Percentiles rank a stretch among this genome's conserved stretches.
phyloP scores from a whole-genome alignment of 2,113 vertebrate species.

The Chaenogobius annularis region DNA sequence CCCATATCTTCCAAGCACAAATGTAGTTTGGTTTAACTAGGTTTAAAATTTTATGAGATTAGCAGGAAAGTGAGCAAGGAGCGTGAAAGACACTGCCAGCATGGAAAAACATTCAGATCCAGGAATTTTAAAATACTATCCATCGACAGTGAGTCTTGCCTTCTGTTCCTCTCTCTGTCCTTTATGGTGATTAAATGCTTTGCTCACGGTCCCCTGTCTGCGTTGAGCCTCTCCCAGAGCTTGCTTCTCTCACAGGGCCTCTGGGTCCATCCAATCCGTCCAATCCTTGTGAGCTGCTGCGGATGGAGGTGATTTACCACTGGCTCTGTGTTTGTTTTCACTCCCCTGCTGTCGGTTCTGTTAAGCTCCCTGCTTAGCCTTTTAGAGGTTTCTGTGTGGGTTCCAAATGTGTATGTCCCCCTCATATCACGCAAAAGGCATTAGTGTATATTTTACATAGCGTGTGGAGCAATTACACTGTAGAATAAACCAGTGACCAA shows the following conservation, averaged over 20 bases:
- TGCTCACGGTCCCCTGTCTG: not conserved
- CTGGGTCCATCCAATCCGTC: constrained; percentile 36
- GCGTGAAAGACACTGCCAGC: not conserved
- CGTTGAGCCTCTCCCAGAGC: constrained; percentile 12
- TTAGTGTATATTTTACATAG: not conserved
- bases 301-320: constrained; percentile 69
- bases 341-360: constrained; percentile 62
- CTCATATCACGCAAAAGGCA: constrained; percentile 14
- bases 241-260: constrained; percentile 51
- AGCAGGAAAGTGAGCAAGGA: not conserved
- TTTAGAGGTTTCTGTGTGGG: constrained; percentile 51
- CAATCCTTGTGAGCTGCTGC: constrained; percentile 54
- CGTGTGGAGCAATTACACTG: not conserved
- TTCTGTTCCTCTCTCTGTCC: not conserved
- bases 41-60: not conserved
- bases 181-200: not conserved
- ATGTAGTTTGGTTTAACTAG: not conserved
- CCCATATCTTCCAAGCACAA: too few relatives aligned
- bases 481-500: not conserved
- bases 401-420: constrained; percentile 20
- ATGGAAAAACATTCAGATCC: not conserved
- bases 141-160: not conserved
- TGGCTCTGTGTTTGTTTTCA: constrained; percentile 69
- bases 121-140: not conserved
- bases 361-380: constrained; percentile 67